Base-by-base conservation (phyloP, 2,888 invertebrate species). In the Hesperia comma region DNA sequence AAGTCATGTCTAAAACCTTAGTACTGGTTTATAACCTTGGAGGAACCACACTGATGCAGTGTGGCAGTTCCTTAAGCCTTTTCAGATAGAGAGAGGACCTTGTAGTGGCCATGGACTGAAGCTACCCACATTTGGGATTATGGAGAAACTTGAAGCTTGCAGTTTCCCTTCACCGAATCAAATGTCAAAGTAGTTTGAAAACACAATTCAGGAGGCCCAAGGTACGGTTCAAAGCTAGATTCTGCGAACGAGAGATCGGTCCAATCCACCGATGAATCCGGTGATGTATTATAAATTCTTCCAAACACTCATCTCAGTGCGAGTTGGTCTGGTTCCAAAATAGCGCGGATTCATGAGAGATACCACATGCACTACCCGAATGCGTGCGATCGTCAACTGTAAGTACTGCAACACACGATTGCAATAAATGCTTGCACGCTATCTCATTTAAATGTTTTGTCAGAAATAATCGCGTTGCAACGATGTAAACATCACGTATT, bases 281-380 rank as follows among this genome's bases (percentile, higher is more conserved):
- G 58, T 60, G 43, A 41, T 56, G 40, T 49, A 49, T 49, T 19
- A 66, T 43, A 53, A 15, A 60, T 66, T 64, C 57, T 43, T 51
- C 57, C 63, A 46, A 49, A 19, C 63, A 57, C 53, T 54, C 62
- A 41, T 56, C 53, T 60, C 55, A 26, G 46, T 41, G 26, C 37
- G 37, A 58, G 69, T 70, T 67, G 70, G 69, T 68, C 56, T 61
- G 66, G 66, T 69, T 68, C 73, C 55, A 73, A 74, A 72, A 73
- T 74, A 74, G 72, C 70, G 67, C 68, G 71, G 68, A 71, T 70
- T 70, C 71, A 70, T 53, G 54, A 53, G 70, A 70, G 68, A 57
- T 67, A 63, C 55, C 63, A 43, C 17, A 63, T 46, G 32, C 63
- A 43, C 17, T 56, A 46, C 33, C 46, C 46, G 67, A 62, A 49